These are phyloP conservation scores for Sardinella longiceps DNA, from an alignment of 2,797 vertebrate genomes.

Conservation along the genomic window DNA sequence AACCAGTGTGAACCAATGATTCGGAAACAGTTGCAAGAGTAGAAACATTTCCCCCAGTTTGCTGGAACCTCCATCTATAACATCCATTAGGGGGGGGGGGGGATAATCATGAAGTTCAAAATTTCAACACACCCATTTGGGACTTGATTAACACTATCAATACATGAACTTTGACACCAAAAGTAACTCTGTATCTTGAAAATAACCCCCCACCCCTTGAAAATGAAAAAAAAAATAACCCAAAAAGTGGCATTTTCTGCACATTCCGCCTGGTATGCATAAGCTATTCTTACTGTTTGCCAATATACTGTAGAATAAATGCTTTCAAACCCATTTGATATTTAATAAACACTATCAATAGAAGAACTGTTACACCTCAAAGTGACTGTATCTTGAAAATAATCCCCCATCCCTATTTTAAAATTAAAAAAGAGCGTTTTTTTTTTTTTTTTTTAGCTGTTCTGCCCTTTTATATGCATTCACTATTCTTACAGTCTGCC, in stretches of 20 bases:
- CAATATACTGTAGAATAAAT: neutral
- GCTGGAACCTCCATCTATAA: too few species aligned
- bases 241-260: constrained; percentile 14
- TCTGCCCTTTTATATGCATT: too few species aligned
- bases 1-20: too few species aligned
- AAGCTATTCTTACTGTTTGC: constrained; percentile 24
- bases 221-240: constrained; percentile 6
- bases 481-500: too few species aligned
- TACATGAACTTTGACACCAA: neutral
- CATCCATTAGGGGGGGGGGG: neutral
- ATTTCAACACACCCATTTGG: neutral
- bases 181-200: too few species aligned
- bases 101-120: constrained; percentile 19
- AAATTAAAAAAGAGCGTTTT: neutral
- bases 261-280: constrained; percentile 8
- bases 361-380: neutral
- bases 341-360: constrained; percentile 7
- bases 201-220: too few species aligned
- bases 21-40: too few species aligned
- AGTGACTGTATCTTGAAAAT: too few species aligned
- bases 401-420: too few species aligned
- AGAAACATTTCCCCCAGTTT: too few species aligned
- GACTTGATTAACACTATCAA: neutral
- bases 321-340: neutral
- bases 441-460: too few species aligned